Conservation (phyloP, 2,113 vertebrate genomes). For the Ginglymostoma cirratum region DNA sequence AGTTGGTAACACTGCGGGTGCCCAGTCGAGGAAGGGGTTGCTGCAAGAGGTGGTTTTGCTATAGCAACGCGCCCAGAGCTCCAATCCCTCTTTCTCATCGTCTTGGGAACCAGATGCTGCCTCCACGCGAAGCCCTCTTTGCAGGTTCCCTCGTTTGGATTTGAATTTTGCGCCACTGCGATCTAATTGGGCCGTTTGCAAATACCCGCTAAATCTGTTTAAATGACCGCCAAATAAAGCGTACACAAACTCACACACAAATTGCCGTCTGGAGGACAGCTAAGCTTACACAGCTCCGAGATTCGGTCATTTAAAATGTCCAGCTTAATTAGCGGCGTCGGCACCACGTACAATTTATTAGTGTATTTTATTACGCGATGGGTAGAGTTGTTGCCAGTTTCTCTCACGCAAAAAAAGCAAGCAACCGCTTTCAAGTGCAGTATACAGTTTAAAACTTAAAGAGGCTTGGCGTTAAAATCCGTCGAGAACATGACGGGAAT, state of each 20-base stretch:
- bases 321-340: neutral
- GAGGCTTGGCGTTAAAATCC: neutral
- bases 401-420: neutral
- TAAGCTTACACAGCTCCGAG: neutral
- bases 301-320: neutral
- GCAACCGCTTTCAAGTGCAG: neutral
- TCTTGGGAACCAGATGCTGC: conserved; percentile 33
- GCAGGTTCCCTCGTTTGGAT: conserved; percentile 36
- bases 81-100: conserved; percentile 20
- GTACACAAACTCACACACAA: neutral
- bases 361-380: neutral
- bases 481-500: neutral
- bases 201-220: conserved; percentile 45
- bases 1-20: neutral
- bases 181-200: conserved; percentile 25
- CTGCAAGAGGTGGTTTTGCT: neutral
- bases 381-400: neutral
- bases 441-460: neutral
- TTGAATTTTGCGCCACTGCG: conserved; percentile 38
- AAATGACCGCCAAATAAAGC: conserved; percentile 44
- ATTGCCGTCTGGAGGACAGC: neutral
- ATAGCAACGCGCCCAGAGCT: conserved; percentile 40
- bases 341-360: neutral
- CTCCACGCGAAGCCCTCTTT: conserved; percentile 24
- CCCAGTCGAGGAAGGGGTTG: neutral